Percentiles rank a stretch among this genome's conserved stretches.
These are phyloP conservation scores for Physocephala rufipes DNA, from an alignment of 2,888 invertebrate species.

Conservation along the genomic window DNA sequence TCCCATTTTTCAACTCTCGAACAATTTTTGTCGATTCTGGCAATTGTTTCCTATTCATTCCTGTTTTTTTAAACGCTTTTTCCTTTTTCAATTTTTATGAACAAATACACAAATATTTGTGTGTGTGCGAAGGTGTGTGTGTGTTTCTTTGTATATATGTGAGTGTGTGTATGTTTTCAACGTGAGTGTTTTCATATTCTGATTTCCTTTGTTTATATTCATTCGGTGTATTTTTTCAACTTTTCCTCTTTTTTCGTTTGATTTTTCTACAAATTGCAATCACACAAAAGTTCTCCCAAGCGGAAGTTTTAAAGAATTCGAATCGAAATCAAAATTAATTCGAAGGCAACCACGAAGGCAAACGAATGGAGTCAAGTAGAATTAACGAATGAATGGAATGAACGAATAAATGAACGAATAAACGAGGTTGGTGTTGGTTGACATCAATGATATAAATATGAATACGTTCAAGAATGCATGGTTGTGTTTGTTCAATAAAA, in stretches of 20 bases:
- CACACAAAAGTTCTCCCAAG: constrained; percentile 63
- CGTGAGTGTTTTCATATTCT: constrained; percentile 14
- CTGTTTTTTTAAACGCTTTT: constrained; percentile 17
- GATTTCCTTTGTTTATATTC: constrained; percentile 50
- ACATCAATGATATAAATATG: too few relatives aligned
- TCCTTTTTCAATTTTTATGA: constrained; percentile 17
- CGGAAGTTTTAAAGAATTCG: constrained; percentile 54
- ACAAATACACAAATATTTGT: too few relatives aligned
- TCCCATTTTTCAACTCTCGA: not conserved
- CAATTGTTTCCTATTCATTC: not conserved
- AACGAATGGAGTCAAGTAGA: constrained; percentile 13
- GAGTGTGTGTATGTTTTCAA: not conserved
- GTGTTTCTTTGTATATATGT: not conserved
- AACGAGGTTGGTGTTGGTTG: too few relatives aligned
- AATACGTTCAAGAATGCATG: too few relatives aligned
- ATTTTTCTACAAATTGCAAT: constrained; percentile 52
- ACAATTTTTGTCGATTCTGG: not conserved
- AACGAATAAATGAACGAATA: too few relatives aligned
- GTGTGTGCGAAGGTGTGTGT: not conserved
- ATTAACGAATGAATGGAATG: too few relatives aligned
- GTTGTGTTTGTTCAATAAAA: too few relatives aligned
- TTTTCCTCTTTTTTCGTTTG: constrained; percentile 42
- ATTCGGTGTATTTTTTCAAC: constrained; percentile 29
- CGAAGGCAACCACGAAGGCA: constrained; percentile 10
- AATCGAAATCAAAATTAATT: constrained; percentile 42